Percentiles rank a stretch among this genome's conserved stretches.
Conservation (phyloP, 2,888 invertebrate genomes). For the Cynaeus angustus region DNA sequence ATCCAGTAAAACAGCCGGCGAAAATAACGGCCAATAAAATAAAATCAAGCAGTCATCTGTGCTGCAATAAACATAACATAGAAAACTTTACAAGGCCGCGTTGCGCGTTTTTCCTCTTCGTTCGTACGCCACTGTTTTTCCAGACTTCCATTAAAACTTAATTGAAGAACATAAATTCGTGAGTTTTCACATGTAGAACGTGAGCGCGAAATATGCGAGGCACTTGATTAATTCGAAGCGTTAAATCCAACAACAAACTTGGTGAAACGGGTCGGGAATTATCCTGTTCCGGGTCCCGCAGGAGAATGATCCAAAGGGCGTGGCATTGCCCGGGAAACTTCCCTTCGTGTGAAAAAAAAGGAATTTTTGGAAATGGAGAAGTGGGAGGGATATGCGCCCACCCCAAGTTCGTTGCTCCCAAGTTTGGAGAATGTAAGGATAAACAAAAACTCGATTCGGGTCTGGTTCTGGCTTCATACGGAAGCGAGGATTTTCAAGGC, state of each 20-base stretch:
- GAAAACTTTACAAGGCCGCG: constrained; percentile 13
- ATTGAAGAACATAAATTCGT: background rate
- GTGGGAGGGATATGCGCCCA: constrained; percentile 11
- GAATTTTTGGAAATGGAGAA: constrained; percentile 22
- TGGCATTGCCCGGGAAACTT: constrained; percentile 57
- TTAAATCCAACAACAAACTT: constrained; percentile 25
- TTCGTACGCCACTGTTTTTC: background rate
- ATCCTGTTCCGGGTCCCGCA: constrained; percentile 51
- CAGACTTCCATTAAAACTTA: background rate
- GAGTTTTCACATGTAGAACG: constrained; percentile 3
- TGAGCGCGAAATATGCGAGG: constrained; percentile 2
- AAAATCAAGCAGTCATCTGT: constrained; percentile 19
- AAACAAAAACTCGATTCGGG: constrained; percentile 43
- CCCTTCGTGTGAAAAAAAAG: constrained; percentile 28
- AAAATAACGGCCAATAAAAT: constrained; percentile 13
- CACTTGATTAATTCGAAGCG: constrained; percentile 14
- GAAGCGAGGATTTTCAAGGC: constrained; percentile 25
- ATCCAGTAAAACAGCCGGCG: background rate
- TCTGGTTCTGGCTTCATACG: constrained; percentile 32
- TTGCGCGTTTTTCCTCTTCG: constrained; percentile 2
- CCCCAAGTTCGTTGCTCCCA: constrained; percentile 49
- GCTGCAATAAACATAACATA: constrained; percentile 13
- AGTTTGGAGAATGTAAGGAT: constrained; percentile 22
- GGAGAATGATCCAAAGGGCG: constrained; percentile 55
- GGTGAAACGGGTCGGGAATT: constrained; percentile 12